Conservation (phyloP, 92 coral and sea anemone species). For the Palythoa grandiflora region DNA sequence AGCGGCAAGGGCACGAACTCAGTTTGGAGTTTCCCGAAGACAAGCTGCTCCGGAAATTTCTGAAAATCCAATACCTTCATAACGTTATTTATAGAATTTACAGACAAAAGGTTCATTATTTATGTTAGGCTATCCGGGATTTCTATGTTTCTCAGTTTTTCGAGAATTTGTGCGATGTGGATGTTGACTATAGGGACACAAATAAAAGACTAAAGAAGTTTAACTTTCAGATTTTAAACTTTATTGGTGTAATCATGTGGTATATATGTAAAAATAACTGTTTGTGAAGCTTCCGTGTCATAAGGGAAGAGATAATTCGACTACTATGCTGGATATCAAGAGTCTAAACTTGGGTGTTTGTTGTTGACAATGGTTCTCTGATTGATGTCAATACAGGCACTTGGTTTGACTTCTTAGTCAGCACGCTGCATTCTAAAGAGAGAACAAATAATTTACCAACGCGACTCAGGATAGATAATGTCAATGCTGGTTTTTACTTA, state of each 20-base stretch:
- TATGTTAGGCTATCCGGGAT: too few relatives aligned
- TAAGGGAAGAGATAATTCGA: background rate
- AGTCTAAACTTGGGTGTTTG: background rate
- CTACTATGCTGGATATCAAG: background rate
- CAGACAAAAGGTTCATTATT: too few relatives aligned
- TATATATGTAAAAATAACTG: background rate
- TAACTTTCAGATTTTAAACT: background rate
- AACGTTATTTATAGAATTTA: too few relatives aligned
- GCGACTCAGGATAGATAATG: too few relatives aligned
- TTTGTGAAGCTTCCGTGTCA: background rate
- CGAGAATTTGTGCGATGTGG: too few relatives aligned
- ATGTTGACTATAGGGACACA: too few relatives aligned
- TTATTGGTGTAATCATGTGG: background rate
- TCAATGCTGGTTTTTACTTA: background rate
- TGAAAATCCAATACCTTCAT: too few relatives aligned
- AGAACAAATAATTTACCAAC: background rate
- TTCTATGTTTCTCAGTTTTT: too few relatives aligned
- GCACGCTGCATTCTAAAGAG: slow-evolving; percentile 3
- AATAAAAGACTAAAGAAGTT: too few relatives aligned
- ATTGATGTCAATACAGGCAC: background rate
- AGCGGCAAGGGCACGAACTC: too few relatives aligned
- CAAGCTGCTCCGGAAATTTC: too few relatives aligned
- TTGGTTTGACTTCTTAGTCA: background rate
- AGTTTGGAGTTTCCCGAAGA: too few relatives aligned
- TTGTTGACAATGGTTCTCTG: background rate